A percentile compares a stretch with the other conserved stretches of the same genome.
phyloP scores from a whole-genome alignment of 2,797 vertebrate genomes.

The Acanthurus leucopareius region DNA sequence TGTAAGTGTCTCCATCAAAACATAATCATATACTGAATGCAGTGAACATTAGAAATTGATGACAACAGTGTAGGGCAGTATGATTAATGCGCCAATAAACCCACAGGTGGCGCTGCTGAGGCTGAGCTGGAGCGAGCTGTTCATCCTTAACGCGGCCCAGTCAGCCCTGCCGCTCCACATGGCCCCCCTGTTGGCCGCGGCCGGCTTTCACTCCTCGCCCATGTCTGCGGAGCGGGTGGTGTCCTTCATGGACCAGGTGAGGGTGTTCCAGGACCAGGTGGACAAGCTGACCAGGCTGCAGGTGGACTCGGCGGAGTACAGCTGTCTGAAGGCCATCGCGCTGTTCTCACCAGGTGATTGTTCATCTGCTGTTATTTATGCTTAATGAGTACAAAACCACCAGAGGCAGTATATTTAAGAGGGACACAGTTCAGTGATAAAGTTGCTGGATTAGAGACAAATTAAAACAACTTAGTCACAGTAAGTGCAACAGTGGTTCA shows the following conservation, averaged over 20 bases:
- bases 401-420: constrained; percentile 18
- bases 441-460: neutral
- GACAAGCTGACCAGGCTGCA: constrained; percentile 95
- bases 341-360: constrained; percentile 93
- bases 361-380: constrained; percentile 7
- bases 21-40: constrained; percentile 28
- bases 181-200: constrained; percentile 94
- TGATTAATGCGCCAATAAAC: neutral
- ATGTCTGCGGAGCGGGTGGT: constrained; percentile 96
- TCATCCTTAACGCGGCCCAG: constrained; percentile 96
- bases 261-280: constrained; percentile 98
- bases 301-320: constrained; percentile 95
- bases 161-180: constrained; percentile 95
- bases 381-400: neutral
- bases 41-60: constrained; percentile 29
- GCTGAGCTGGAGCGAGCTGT: constrained; percentile 98
- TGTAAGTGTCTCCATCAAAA: neutral
- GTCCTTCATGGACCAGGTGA: constrained; percentile 98
- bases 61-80: neutral
- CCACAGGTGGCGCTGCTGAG: constrained; percentile 91
- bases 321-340: constrained; percentile 97
- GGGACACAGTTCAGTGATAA: neutral
- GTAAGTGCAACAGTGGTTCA: neutral
- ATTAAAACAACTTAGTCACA: neutral
- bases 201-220: constrained; percentile 94